Evolutionary conservation across 2,113 vertebrate species (phyloP).

Genomic region (Proterorhinus semilunaris): DNA sequence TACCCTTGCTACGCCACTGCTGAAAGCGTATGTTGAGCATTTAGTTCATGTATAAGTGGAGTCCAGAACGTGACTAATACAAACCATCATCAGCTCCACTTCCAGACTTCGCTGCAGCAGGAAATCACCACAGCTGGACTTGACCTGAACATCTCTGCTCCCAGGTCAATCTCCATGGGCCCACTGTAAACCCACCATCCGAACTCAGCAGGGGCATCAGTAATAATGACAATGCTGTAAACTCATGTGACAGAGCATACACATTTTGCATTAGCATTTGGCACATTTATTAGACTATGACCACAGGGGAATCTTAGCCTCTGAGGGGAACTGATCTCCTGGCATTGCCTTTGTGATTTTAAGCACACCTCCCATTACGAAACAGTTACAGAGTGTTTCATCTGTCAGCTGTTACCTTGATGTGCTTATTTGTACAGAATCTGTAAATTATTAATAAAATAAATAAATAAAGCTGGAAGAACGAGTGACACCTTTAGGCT

Average conservation of each 20-base stretch:
- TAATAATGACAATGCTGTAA: neutral
- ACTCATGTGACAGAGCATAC: neutral
- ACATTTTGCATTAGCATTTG: neutral
- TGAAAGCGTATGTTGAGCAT: conserved; percentile 29
- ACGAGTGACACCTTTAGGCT: no score
- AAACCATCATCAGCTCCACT: conserved; percentile 45
- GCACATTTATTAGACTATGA: no score
- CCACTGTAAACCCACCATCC: conserved; percentile 9
- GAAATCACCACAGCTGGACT: conserved; percentile 55
- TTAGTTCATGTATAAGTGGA: conserved; percentile 28
- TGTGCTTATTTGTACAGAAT: no score
- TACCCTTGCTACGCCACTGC: no score
- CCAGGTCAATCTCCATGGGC: conserved; percentile 29
- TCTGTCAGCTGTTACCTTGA: no score
- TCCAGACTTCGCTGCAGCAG: conserved; percentile 45
- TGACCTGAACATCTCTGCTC: conserved; percentile 36
- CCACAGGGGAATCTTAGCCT: no score
- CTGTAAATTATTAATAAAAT: no score
- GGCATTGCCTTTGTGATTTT: no score
- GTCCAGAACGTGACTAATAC: conserved; percentile 58
- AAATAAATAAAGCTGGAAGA: no score
- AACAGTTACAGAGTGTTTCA: no score
- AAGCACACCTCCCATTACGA: no score
- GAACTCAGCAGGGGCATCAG: neutral
- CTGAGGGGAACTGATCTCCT: no score